Base-by-base conservation (phyloP, 2,113 vertebrate genomes). In the Tupaia chinensis region DNA sequence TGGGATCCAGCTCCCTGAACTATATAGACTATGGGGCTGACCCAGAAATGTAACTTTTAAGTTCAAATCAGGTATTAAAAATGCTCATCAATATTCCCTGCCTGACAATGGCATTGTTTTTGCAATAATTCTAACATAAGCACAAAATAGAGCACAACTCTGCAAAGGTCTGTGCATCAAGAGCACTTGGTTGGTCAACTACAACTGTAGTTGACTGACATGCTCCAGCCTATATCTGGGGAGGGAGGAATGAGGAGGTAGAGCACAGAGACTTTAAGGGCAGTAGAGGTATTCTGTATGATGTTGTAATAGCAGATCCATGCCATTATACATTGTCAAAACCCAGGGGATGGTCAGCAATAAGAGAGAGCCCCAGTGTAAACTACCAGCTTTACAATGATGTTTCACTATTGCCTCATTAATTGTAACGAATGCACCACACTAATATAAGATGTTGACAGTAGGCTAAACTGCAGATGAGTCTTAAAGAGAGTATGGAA, bases 51-150 rank as follows among this genome's bases (percentile, higher is more conserved):
- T 60, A 74, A 94, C 56, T 87, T 87, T 91, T 85, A 89, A 95
- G 44, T 69, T 77, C 11, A 91, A 86, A 87, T 87, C 56, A 82
- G 5, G 4, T 69, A 86, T 81, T 76, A 61, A 80, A 91, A 93
- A 66, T 22, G 9, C 29, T 92, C n/a, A 76, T 34, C 14, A 65
- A 65, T 82, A 77, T 93, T 82, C 12, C 22, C 34, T 93, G 23
- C 34, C 9, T 61, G 14, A 65, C 68, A 82, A 69, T 60, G 60
- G 82, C 19, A 69, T 1, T 1, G 0, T 89, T 87, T 65, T 60
- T 65, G 17, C 58, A 94, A 19, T 69, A 81, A 82, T 93, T 78
- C 20, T 54, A 86, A 79, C 15, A 10, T 34, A 22, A 88, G 22
- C 27, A 60, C 1, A 68, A 95, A 96, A 72, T 54, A 82, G n/a